Base-by-base conservation (phyloP, 2,888 invertebrate genomes). In the Agapostemon virescens region DNA sequence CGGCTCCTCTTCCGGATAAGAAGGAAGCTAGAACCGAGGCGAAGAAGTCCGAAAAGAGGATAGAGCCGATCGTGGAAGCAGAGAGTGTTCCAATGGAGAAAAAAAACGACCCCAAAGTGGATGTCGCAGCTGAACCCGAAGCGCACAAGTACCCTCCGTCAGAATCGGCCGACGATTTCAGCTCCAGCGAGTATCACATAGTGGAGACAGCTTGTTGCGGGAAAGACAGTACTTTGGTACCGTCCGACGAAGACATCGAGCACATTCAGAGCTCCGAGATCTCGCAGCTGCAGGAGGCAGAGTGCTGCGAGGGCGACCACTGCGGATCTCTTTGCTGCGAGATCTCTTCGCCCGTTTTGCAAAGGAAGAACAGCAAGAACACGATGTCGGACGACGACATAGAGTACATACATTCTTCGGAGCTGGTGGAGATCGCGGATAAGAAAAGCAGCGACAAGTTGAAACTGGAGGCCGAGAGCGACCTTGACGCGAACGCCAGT, bases 241-340 rank as follows among this genome's bases (percentile, higher is more conserved):
- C 90, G 55, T 92, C 90, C 0, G 92, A 92, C 33, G 92, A 92
- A 15, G 91, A 92, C 26, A 90, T 92, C 26, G 92, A 90, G 42
- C 91, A 91, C 30, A 90, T 91, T 9, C 86, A 89, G 61, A 86
- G 77, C 23, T 87, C 86, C 15, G 88, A 91, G 52, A 83, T 90
- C 0, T 81, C 70, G 15, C 87, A 85, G 9, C 77, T 87, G 42
- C 82, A 76, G 9, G 75, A 83, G 17, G 36, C 71, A 3, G 79
- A 83, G n/a, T 77, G 74, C 23, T 49, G 63, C 63, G 77, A 72
- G 7, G 26, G 23, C 17, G 81, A 77, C 5, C 84, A 74, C 40
- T 71, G 69, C 20, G 33, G 23, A 1, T 78, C 77, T 5, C 42
- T 73, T 1, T 75, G 42, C 63, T 78, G 76, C 17, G 45, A 81